Evolutionary conservation across 2,797 vertebrate genomes (phyloP).

Genomic region (Avahi laniger): DNA sequence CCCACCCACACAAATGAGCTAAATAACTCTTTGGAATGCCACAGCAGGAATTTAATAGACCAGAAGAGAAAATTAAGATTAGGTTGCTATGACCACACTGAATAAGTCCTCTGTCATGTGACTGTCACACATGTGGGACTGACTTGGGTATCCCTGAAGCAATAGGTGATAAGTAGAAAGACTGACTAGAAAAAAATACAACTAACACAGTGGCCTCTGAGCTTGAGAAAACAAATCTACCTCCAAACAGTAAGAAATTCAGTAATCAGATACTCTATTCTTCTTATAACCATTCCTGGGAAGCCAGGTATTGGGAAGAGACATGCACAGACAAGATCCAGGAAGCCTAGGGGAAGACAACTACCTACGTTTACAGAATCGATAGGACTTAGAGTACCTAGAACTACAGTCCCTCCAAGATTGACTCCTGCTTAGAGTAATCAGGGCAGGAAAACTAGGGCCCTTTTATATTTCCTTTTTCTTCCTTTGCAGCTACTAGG

Average conservation of each 20-base stretch:
- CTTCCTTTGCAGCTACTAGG: background rate
- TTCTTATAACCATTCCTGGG: background rate
- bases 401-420: background rate
- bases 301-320: background rate
- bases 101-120: background rate
- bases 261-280: background rate
- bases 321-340: background rate
- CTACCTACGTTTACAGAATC: background rate
- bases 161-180: background rate
- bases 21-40: background rate
- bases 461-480: background rate
- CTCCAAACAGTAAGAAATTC: background rate
- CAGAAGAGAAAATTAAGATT: conserved; percentile 39
- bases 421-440: background rate
- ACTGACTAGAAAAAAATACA: background rate
- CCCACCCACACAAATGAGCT: background rate
- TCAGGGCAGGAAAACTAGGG: background rate
- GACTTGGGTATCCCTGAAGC: background rate
- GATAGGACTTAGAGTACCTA: background rate
- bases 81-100: background rate
- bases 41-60: background rate
- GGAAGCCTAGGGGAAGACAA: background rate
- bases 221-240: conserved; percentile 30
- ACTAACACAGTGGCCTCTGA: background rate
- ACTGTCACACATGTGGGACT: background rate